Evolutionary conservation across 2,113 vertebrate genomes (phyloP), one percentile per base, ranked within the genome.

Genomic region (Paramisgurnus dabryanus): DNA sequence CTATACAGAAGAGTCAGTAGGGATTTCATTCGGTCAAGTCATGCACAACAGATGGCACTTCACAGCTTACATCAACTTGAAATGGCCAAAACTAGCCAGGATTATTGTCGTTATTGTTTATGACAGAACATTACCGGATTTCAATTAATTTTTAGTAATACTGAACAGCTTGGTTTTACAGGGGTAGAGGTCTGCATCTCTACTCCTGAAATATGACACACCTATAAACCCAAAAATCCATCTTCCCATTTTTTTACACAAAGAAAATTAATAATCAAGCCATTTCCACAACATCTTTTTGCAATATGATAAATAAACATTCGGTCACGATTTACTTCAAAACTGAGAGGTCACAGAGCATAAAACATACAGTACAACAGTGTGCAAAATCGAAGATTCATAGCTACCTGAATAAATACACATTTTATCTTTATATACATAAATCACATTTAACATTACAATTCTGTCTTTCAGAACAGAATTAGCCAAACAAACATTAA

Each of bases 371-470:
- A n/a, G 50, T 53, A 45, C 7, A 72, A 72, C 50, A 73, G 17
- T 22, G 53, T 60, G 70, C 39, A 27, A 73, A 73, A 7, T n/a
- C 58, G 27, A 72, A 10, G 12, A 47, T 43, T 13, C 57, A 27
- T 15, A 3, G 18, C 41, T 63, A 49, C 41, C 58, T 64, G 57
- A 75, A 75, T 75, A 75, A 75, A 75, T 49, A 49, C 57, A 61
- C 57, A 17, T 61, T 15, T 73, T 58, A 5, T 22, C 55, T 27
- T 40, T n/a, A 64, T 75, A 10, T 75, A 64, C 43, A 64, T 3
- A n/a, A 0, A 53, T 43, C 57, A 61, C 41, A 45, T 10, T 45
- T 7, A 27, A 60, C 34, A 0, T 75, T 12, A 75, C 18, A 63
- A 15, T 63, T 47, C 72, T 47, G 57, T 45, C 41, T 17, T 7